These are phyloP conservation scores for Scolanthus callimorphus DNA, from an alignment of 92 coral and sea anemone genomes.

Conservation along the genomic window DNA sequence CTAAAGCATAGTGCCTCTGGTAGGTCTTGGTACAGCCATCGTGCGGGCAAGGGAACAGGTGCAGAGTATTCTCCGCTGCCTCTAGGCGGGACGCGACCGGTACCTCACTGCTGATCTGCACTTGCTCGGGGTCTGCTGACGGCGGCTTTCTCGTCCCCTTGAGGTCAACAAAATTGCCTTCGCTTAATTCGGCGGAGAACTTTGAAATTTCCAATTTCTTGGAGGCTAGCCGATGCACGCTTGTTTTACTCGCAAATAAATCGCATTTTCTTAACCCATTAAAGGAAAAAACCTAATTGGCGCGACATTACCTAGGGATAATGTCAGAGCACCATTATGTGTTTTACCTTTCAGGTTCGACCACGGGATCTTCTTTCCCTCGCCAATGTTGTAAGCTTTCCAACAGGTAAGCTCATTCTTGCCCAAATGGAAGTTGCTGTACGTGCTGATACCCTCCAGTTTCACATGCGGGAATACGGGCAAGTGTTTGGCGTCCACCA, in stretches of 20 bases:
- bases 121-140: background rate
- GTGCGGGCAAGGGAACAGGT: slow-evolving; percentile 16
- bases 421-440: slow-evolving; percentile 35
- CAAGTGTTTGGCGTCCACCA: no score
- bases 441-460: slow-evolving; percentile 27
- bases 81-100: background rate
- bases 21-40: slow-evolving; percentile 14
- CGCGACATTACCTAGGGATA: no score
- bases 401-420: slow-evolving; percentile 22
- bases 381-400: slow-evolving; percentile 48
- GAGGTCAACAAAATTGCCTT: background rate
- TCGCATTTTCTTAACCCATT: no score
- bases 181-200: no score
- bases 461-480: no score
- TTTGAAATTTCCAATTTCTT: no score
- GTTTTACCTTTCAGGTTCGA: slow-evolving; percentile 18
- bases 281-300: no score
- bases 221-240: no score
- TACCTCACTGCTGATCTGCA: background rate
- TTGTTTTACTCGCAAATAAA: no score
- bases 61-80: background rate
- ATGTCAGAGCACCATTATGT: no score
- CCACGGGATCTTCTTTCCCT: slow-evolving; percentile 40
- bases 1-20: slow-evolving; percentile 16
- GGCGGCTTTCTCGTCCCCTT: background rate